A percentile compares a stretch with the other conserved stretches of the same genome.
Conservation (phyloP, 2,113 vertebrate species). For the Paracanthobrama guichenoti region DNA sequence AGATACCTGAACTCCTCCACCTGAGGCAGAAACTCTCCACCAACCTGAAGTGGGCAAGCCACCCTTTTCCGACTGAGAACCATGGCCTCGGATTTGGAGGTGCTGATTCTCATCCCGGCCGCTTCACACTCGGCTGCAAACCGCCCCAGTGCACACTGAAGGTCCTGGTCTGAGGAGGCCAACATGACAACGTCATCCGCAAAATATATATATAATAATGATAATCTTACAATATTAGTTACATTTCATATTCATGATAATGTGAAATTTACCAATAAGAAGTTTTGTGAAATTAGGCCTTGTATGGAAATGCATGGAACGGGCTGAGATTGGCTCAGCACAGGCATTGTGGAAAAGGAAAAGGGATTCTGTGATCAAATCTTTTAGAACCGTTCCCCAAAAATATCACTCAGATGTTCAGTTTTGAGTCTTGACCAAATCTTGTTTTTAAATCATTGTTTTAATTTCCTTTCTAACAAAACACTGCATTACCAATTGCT, state of each 20-base stretch:
- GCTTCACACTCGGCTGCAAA: too few relatives aligned
- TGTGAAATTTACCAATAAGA: not conserved
- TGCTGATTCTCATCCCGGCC: too few relatives aligned
- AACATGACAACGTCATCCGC: too few relatives aligned
- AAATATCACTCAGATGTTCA: not conserved
- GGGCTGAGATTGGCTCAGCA: not conserved
- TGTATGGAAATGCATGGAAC: not conserved
- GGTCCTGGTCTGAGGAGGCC: too few relatives aligned
- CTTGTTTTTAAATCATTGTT: not conserved
- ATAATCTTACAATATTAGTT: not conserved
- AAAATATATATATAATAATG: too few relatives aligned
- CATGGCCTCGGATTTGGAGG: too few relatives aligned
- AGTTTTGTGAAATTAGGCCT: not conserved
- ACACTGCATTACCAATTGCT: not conserved
- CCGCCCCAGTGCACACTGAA: too few relatives aligned
- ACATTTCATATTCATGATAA: not conserved
- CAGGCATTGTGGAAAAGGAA: not conserved
- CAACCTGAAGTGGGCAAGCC: too few relatives aligned
- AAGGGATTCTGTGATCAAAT: not conserved
- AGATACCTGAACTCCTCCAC: too few relatives aligned
- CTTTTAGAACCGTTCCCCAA: not conserved
- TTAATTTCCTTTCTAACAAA: not conserved
- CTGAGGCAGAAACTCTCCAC: too few relatives aligned
- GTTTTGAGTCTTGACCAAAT: not conserved
- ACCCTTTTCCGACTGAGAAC: too few relatives aligned